Conservation (phyloP, 2,888 invertebrate genomes). For the Eupithecia inturbata region DNA sequence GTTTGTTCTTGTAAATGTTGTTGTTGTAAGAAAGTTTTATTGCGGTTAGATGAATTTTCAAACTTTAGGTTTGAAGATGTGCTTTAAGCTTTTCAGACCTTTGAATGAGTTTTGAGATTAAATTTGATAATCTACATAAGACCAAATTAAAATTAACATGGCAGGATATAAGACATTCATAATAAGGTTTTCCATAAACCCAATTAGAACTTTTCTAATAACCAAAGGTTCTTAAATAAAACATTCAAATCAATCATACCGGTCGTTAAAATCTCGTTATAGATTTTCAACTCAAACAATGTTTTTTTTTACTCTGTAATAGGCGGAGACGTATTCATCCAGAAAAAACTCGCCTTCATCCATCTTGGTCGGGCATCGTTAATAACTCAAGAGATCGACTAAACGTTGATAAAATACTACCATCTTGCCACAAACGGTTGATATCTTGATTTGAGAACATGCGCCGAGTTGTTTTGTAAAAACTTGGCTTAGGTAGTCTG, state of each 20-base stretch:
- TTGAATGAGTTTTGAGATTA: neutral
- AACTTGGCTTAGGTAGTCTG: neutral
- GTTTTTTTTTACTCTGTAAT: slow-evolving; percentile 55
- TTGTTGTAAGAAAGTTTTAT: slow-evolving; percentile 9
- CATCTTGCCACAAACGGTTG: slow-evolving; percentile 64
- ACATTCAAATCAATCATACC: slow-evolving; percentile 52
- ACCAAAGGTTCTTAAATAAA: slow-evolving; percentile 22
- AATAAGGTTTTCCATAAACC: neutral
- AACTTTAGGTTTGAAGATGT: neutral
- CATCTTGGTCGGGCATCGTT: slow-evolving; percentile 63
- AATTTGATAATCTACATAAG: neutral
- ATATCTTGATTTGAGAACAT: slow-evolving; percentile 58
- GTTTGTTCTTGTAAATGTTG: slow-evolving; percentile 15
- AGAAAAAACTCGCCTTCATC: slow-evolving; percentile 56
- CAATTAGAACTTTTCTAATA: slow-evolving; percentile 13
- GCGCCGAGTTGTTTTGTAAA: slow-evolving; percentile 8
- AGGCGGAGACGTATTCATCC: slow-evolving; percentile 47
- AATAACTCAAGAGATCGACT: slow-evolving; percentile 60
- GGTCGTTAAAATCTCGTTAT: slow-evolving; percentile 59
- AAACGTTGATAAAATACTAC: slow-evolving; percentile 68
- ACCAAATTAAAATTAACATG: neutral
- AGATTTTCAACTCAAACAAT: slow-evolving; percentile 58
- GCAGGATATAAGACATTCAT: neutral
- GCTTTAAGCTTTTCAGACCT: neutral
- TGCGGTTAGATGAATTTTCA: neutral